phyloP scores from a whole-genome alignment of 2,113 vertebrate species.

The Ailuropoda melanoleuca region DNA sequence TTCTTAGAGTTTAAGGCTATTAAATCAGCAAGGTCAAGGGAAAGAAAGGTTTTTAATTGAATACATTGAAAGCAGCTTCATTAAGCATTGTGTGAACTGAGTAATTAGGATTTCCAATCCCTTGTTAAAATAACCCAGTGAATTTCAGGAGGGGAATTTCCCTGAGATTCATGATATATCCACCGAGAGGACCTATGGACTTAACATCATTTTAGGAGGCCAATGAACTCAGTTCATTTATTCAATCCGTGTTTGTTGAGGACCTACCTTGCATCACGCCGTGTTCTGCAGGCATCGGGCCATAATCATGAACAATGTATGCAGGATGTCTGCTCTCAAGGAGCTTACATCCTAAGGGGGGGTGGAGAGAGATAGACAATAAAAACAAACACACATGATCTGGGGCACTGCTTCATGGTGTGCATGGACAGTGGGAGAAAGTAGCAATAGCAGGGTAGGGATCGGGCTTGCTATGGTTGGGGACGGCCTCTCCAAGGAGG shows the following conservation, averaged over 20 bases:
- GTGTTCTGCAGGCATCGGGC: neutral
- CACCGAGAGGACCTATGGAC: neutral
- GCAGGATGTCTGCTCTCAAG: neutral
- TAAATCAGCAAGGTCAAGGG: neutral
- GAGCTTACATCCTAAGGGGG: neutral
- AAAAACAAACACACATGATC: neutral
- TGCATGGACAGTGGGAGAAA: neutral
- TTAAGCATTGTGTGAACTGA: neutral
- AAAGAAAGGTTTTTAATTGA: conserved; percentile 24
- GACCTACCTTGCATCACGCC: neutral
- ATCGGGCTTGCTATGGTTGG: neutral
- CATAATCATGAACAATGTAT: neutral
- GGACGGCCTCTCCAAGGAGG: neutral
- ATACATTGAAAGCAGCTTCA: neutral
- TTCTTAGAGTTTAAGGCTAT: conserved; percentile 8
- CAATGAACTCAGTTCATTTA: neutral
- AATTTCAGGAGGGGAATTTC: conserved; percentile 14
- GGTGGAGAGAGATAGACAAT: neutral
- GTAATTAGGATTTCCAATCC: conserved; percentile 18
- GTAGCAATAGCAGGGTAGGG: neutral
- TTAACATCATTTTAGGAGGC: neutral
- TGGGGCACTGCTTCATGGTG: neutral
- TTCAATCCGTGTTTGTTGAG: neutral
- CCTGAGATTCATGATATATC: neutral
- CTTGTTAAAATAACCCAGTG: conserved; percentile 27